Base-by-base conservation (phyloP, 2,888 invertebrate genomes). In the Drosophila barbarae region DNA sequence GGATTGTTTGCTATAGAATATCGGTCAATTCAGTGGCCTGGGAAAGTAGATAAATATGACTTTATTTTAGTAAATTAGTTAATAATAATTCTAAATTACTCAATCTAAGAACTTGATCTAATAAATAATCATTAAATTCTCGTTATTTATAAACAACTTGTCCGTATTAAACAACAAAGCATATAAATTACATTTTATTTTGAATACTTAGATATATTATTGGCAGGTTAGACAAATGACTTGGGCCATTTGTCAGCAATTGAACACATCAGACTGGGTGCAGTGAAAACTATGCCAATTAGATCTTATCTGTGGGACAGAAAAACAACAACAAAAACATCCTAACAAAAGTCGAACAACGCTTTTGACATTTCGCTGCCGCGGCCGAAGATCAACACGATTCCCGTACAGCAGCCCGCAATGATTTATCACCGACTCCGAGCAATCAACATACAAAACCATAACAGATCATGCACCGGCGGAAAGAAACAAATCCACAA, bases 361-460 rank as follows among this genome's bases (percentile, higher is more conserved):
- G 52, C 61, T 69, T 58, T 71, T 71, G 70, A 71, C 70, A 71
- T 71, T 71, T 71, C 64, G 64, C 53, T 70, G 61, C 50, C 30
- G 52, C 39, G 46, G 69, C 36, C 35, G 69, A 77, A 74, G 80
- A 72, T 77, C 69, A 77, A 75, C 79, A 79, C 76, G 64, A 68
- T 63, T 66, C 58, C 51, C 58, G 50, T 58, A 61, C 73, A 72
- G 73, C 80, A 75, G 81, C 59, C 49, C 47, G 41, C 42, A 58
- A 66, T 80, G 79, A 83, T 80, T 83, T 77, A 80, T 80, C 76
- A 69, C 60, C 71, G 47, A 44, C 56, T 58, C 66, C 53, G 58
- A 72, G 74, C 72, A 83, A 79, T 79, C 79, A 80, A 70, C 55
- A 71, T 55, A 75, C 53, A 74, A 70, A 74, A 74, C 61, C 66